Conservation (phyloP, 2,797 vertebrate species). For the Crax fasciolata region DNA sequence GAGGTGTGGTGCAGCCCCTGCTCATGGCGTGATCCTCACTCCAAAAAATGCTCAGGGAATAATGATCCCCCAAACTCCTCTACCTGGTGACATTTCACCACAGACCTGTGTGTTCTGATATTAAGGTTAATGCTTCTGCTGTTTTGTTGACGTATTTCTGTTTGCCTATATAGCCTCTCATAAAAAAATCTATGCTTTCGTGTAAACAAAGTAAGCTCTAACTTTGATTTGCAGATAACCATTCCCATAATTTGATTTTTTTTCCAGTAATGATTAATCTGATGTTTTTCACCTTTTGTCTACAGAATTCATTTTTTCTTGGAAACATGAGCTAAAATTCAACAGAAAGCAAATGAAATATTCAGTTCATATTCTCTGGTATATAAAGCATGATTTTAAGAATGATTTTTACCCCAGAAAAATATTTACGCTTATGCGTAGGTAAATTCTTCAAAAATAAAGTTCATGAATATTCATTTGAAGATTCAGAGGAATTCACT, state of each 20-base stretch:
- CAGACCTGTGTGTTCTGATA: background rate
- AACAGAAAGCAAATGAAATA: slow-evolving; percentile 19
- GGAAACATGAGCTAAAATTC: background rate
- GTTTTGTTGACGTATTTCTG: background rate
- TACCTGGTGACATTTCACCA: background rate
- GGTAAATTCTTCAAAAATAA: background rate
- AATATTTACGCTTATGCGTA: background rate
- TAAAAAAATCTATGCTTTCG: background rate
- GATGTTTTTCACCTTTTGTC: background rate
- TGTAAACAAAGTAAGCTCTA: background rate
- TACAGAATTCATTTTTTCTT: background rate
- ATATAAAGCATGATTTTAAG: background rate
- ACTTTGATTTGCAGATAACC: background rate
- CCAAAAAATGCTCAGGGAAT: background rate
- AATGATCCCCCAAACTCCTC: background rate
- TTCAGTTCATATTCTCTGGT: background rate
- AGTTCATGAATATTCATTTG: background rate
- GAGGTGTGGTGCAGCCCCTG: background rate
- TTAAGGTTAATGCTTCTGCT: background rate
- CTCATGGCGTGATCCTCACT: background rate
- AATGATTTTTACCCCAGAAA: background rate
- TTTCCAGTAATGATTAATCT: background rate
- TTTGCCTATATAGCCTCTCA: background rate
- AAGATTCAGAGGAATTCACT: background rate
- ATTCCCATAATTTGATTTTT: background rate